Conservation (phyloP, 2,797 vertebrate genomes). For the Erethizon dorsatum region DNA sequence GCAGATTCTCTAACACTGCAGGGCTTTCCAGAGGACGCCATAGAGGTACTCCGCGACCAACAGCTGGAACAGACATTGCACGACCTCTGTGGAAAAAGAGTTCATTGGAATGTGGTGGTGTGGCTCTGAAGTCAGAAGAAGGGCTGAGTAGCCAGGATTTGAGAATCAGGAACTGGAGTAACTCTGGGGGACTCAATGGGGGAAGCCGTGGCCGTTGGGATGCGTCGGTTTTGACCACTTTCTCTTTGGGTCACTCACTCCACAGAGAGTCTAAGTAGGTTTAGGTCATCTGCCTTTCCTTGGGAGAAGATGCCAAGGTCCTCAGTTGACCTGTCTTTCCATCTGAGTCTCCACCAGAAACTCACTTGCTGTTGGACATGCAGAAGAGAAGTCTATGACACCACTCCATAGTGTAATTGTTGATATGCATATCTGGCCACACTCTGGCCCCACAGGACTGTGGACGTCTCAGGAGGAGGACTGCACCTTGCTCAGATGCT, state of each 20-base stretch:
- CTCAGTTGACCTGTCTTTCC: background rate
- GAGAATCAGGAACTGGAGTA: accelerated
- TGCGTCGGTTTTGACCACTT: accelerated
- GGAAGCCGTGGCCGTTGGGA: background rate
- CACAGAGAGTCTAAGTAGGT: background rate
- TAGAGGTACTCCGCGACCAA: background rate
- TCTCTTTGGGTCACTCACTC: background rate
- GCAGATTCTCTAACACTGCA: too few relatives aligned
- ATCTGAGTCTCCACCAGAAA: background rate
- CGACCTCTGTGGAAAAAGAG: background rate
- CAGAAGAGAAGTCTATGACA: accelerated
- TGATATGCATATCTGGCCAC: accelerated
- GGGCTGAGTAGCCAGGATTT: background rate
- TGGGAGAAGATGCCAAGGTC: background rate
- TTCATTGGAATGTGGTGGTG: background rate
- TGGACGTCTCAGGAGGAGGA: background rate
- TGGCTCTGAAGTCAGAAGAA: background rate
- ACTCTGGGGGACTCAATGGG: accelerated
- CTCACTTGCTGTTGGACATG: background rate
- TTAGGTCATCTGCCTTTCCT: background rate
- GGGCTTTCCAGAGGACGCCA: background rate
- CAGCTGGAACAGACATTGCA: accelerated
- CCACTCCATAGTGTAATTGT: accelerated
- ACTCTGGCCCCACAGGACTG: background rate
- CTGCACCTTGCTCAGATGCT: background rate